Evolutionary conservation across 2,888 invertebrate species (phyloP), one percentile per base, ranked within the genome.

Genomic region (Boloria euphrosyne): DNA sequence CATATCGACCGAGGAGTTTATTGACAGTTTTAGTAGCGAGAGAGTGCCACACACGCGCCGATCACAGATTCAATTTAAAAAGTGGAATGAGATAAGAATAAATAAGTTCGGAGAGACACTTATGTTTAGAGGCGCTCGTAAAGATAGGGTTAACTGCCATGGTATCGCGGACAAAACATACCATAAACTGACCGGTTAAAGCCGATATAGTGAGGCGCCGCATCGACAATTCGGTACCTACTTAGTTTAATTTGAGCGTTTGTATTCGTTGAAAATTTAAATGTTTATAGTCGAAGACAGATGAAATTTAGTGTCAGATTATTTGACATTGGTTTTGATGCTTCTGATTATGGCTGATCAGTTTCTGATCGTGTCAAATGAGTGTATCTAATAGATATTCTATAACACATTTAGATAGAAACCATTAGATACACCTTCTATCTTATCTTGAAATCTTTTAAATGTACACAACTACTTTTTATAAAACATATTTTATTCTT

Each of bases 111-210:
- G 84, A 86, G 84, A 90, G 90, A 92, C 92, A 90, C 91, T 90
- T 90, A 91, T 90, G 92, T 90, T 90, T 90, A 90, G 90, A 89
- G 90, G 78, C 84, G 85, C 78, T 86, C 90, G 86, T 92, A 92
- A 91, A 92, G 91, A 92, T 91, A 90, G 90, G 90, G 90, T 90
- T 90, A 90, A 92, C 90, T 89, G 90, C 86, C 84, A 85, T 83
- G 79, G 87, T 88, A 87, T 86, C 87, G 85, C 83, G 80, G 84
- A 89, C 89, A 89, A 89, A 87, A 90, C 91, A 89, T 88, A 90
- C 86, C 89, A 88, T 90, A 90, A 90, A 90, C 82, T 87, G 89
- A 82, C 88, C 88, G 86, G 88, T 89, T 86, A 80, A 77, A 54
- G 80, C 80, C 75, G 76, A 73, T 55, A 57, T 87, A 89, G 90